These are phyloP conservation scores for Colletes latitarsis DNA, from an alignment of 1,140 invertebrate species.

Conservation along the genomic window DNA sequence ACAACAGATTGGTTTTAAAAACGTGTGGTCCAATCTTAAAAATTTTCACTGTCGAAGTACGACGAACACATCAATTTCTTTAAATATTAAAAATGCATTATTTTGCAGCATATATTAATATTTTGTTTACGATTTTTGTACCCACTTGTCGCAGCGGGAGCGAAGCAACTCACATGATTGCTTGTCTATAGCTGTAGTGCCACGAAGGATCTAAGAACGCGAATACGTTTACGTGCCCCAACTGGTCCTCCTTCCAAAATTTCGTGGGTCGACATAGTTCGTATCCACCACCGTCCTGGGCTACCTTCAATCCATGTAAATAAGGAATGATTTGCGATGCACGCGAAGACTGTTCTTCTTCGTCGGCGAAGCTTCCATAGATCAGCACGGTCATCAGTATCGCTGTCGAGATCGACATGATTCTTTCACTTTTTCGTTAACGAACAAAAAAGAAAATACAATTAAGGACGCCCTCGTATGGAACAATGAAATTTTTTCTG, in stretches of 20 bases:
- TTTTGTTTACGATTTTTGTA: no score
- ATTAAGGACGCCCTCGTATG: no score
- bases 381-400: constrained; percentile 4
- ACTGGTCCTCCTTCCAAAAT: constrained; percentile 52
- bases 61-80: no score
- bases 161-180: constrained; percentile 67
- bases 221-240: constrained; percentile 70
- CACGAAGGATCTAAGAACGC: constrained; percentile 72
- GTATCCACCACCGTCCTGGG: constrained; percentile 33
- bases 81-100: no score
- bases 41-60: no score
- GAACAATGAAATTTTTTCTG: no score
- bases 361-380: background rate
- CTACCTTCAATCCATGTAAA: constrained; percentile 35
- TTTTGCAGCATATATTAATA: no score
- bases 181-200: constrained; percentile 70
- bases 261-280: constrained; percentile 65
- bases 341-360: background rate
- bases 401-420: constrained; percentile 36
- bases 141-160: no score
- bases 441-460: no score
- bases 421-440: background rate
- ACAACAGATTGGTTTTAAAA: no score
- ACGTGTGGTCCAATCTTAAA: no score
- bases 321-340: background rate